phyloP scores from a whole-genome alignment of 2,888 invertebrate genomes.

The Apotomis betuletana region DNA sequence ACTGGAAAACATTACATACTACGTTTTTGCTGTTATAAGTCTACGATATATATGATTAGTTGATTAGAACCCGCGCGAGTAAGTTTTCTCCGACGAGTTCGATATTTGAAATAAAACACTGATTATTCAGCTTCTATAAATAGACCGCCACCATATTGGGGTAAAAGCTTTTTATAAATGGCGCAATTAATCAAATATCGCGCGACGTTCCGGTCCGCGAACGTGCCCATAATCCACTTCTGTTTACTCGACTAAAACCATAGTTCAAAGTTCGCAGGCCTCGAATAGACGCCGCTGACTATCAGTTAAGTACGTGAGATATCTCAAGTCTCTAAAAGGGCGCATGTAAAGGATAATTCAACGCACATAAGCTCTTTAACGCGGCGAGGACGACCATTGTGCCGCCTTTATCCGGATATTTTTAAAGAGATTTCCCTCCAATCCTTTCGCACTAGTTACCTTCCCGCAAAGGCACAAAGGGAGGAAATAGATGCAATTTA shows the following conservation, averaged over 20 bases:
- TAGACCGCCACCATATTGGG: neutral
- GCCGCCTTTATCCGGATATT: neutral
- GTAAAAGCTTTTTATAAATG: neutral
- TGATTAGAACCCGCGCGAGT: too few relatives aligned
- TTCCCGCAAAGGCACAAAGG: conserved; percentile 38
- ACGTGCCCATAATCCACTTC: neutral
- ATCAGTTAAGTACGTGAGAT: neutral
- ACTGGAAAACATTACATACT: too few relatives aligned
- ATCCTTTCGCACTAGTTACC: conserved; percentile 25
- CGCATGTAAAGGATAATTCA: neutral
- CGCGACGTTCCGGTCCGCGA: neutral
- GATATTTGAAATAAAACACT: neutral
- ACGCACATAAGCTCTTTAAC: neutral
- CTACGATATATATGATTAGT: too few relatives aligned
- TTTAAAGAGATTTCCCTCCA: conserved; percentile 28
- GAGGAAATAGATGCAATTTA: conserved; percentile 55
- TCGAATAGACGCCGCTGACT: neutral
- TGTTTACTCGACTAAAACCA: neutral
- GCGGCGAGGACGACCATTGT: neutral
- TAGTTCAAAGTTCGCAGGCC: neutral
- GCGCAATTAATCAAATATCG: neutral
- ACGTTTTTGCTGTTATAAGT: too few relatives aligned
- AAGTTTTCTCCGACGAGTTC: too few relatives aligned
- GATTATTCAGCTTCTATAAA: neutral
- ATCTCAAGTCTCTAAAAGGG: neutral